Evolutionary conservation across 2,113 vertebrate genomes (phyloP).

Genomic region (Panthera leo): DNA sequence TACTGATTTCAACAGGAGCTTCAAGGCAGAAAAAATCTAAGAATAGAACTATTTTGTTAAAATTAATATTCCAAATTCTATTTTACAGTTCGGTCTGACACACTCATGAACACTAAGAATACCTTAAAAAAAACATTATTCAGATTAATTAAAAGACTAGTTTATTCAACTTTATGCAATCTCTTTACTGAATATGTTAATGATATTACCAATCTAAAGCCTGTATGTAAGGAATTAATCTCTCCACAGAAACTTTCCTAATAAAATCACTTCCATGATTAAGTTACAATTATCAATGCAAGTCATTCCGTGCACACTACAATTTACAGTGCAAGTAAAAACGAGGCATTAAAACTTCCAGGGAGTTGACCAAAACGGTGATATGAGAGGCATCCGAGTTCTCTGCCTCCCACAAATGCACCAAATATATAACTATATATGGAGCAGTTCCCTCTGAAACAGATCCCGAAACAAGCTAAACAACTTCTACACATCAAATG

Average conservation of each 20-base stretch:
- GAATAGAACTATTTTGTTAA: not conserved
- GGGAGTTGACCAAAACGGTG: not conserved
- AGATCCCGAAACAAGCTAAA: not conserved
- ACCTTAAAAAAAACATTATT: conserved; percentile 25
- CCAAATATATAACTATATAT: not conserved
- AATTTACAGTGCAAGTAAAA: not conserved
- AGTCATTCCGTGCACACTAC: not conserved
- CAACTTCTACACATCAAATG: not conserved
- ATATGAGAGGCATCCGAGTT: not conserved
- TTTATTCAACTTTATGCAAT: conserved; percentile 59
- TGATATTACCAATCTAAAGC: conserved; percentile 16
- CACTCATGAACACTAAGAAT: conserved; percentile 26
- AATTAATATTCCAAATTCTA: not conserved
- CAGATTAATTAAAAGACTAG: not conserved
- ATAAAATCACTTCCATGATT: not conserved
- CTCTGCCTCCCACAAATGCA: not conserved
- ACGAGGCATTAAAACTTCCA: not conserved
- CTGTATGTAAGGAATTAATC: conserved; percentile 59
- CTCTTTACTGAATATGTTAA: conserved; percentile 31
- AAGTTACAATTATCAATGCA: not conserved
- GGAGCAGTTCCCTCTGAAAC: not conserved
- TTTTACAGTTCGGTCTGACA: not conserved
- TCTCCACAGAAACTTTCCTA: not conserved
- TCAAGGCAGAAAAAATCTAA: not conserved
- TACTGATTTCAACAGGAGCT: not conserved